Conservation (phyloP, 2,797 vertebrate genomes). For the Natrix natrix region DNA sequence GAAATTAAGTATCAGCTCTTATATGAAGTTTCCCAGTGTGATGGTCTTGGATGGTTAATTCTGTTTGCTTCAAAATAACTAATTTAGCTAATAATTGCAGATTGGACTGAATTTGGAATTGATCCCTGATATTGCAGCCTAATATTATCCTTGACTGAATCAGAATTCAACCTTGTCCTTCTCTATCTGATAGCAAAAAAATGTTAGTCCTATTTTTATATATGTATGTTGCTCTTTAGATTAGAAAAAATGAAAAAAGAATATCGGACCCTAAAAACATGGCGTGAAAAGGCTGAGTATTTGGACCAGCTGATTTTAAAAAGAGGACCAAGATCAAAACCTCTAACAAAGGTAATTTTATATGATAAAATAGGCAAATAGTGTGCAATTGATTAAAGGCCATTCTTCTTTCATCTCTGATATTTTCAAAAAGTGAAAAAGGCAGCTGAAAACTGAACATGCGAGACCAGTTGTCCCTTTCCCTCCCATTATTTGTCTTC, state of each 20-base stretch:
- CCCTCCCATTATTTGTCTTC: not conserved
- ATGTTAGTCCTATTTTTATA: not conserved
- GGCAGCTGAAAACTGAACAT: not conserved
- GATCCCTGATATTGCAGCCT: not conserved
- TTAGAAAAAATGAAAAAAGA: slow-evolving; percentile 64
- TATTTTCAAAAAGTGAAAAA: not conserved
- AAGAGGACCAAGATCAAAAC: not conserved
- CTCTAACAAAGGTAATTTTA: slow-evolving; percentile 42
- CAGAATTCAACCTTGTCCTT: not conserved
- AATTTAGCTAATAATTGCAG: not conserved
- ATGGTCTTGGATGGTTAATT: not conserved
- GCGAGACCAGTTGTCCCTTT: not conserved
- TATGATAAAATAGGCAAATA: not conserved
- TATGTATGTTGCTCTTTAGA: slow-evolving; percentile 47
- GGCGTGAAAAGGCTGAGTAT: slow-evolving; percentile 60
- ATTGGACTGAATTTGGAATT: not conserved
- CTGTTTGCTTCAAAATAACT: not conserved
- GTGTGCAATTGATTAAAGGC: not conserved
- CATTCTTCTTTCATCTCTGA: not conserved
- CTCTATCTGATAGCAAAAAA: not conserved
- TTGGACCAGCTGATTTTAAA: slow-evolving; percentile 53
- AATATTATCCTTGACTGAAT: not conserved
- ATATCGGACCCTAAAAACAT: slow-evolving; percentile 61
- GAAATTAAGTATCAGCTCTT: not conserved
- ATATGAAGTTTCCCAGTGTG: not conserved